A percentile compares a stretch with the other conserved stretches of the same genome.
These are phyloP conservation scores for Platycnemis pennipes DNA, from an alignment of 2,888 invertebrate genomes.

Conservation along the genomic window DNA sequence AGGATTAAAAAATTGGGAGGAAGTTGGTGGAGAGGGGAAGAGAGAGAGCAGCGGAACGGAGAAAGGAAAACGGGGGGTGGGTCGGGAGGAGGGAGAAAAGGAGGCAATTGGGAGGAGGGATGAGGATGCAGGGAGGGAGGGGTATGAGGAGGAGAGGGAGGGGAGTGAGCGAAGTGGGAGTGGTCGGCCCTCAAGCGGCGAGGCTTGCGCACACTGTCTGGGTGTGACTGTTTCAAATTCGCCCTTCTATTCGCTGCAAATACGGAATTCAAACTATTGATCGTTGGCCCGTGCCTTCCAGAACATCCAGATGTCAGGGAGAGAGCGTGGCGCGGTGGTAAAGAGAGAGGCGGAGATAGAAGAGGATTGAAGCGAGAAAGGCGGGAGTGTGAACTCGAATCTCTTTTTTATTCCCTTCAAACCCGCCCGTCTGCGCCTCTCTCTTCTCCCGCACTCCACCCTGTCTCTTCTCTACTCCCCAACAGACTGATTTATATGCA, in stretches of 20 bases:
- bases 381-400: too few species aligned
- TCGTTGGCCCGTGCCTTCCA: slow-evolving; percentile 58
- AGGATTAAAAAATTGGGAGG: neutral
- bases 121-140: neutral
- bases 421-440: too few species aligned
- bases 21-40: neutral
- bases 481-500: too few species aligned
- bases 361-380: neutral
- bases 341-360: neutral
- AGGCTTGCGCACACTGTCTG: slow-evolving; percentile 66
- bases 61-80: neutral
- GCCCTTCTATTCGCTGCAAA: slow-evolving; percentile 66
- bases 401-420: too few species aligned
- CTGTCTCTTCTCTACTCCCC: too few species aligned
- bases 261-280: slow-evolving; percentile 67
- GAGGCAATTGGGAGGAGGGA: neutral
- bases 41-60: neutral
- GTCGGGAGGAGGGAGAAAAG: neutral
- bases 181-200: neutral
- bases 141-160: neutral
- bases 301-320: slow-evolving; percentile 61
- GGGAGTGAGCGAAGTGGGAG: neutral
- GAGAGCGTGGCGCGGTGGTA: neutral
- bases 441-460: too few species aligned
- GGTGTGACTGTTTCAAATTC: slow-evolving; percentile 67